phyloP scores from a whole-genome alignment of 92 coral and sea anemone genomes.

The Zoanthus gigantus region DNA sequence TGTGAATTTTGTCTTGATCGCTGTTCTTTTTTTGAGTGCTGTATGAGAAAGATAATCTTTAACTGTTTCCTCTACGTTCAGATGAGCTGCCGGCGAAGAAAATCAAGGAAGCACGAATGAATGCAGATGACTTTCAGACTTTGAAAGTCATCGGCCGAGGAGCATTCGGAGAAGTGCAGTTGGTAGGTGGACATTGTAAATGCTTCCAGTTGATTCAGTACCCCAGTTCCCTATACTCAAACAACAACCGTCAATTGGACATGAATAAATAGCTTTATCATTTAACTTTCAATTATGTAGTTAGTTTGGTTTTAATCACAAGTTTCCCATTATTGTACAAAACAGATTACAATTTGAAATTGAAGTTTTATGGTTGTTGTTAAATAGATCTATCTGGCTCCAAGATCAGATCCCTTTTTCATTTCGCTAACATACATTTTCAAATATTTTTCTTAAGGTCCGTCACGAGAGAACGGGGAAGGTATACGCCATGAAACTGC shows the following conservation, averaged over 20 bases:
- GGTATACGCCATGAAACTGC: constrained; percentile 96
- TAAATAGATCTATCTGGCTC: constrained; percentile 12
- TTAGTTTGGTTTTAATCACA: constrained; percentile 38
- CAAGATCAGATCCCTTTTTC: not conserved
- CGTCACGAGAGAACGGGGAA: constrained; percentile 77
- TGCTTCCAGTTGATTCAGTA: constrained; percentile 27
- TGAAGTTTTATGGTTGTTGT: constrained; percentile 13
- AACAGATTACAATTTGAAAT: constrained; percentile 37
- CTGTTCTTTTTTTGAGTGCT: constrained; percentile 56
- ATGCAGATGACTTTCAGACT: constrained; percentile 84
- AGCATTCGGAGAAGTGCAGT: constrained; percentile 99
- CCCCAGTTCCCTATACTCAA: constrained; percentile 11
- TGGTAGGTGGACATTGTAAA: constrained; percentile 70
- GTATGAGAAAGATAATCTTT: constrained; percentile 39
- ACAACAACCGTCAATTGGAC: not conserved
- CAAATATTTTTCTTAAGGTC: constrained; percentile 72
- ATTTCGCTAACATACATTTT: constrained; percentile 11
- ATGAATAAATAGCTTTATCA: constrained; percentile 11
- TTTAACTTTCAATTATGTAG: constrained; percentile 38
- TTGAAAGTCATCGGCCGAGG: constrained; percentile 99
- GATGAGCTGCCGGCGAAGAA: constrained; percentile 88
- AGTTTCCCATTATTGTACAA: constrained; percentile 30
- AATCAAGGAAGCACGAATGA: constrained; percentile 89
- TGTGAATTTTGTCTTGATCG: constrained; percentile 63
- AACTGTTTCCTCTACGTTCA: constrained; percentile 65